Evolutionary conservation across 2,797 vertebrate genomes (phyloP), one percentile per base, ranked within the genome.

Genomic region (Sphenopsis melanotis): DNA sequence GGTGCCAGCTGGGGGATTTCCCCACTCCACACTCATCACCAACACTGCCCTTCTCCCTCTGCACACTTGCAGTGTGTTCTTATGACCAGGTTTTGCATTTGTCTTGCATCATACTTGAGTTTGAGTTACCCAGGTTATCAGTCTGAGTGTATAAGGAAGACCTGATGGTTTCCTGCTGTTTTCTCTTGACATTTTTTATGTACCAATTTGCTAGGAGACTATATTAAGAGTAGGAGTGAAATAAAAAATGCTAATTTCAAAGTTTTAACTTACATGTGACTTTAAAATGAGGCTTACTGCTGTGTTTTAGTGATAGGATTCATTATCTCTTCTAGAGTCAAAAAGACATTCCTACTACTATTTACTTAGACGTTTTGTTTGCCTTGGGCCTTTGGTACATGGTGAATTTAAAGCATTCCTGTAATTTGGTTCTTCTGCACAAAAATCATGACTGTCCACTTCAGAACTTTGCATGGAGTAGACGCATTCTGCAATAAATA

Each of bases 261-360:
- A 91, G 32, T 87, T 88, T 27, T 72, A 90, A 63, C 53, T 88
- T 86, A 22, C 9, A 53, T 47, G 36, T 76, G 56, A 89, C 56
- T 94, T 90, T 75, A 87, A 64, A 96, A 96, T 89, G 81, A 87
- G 90, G 76, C 75, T 91, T 94, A 75, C 89, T 94, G 70, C 81
- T 95, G 61, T 32, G 39, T 94, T 89, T 94, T 90, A 85, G 83
- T 84, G 94, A 90, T 87, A 92, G 81, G 52, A 90, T 94, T 90
- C 74, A 75, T 96, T 95, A 87, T 95, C 86, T 94, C 44, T 83
- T 95, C 61, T 63, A 61, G 55, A 93, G 46, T 74, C 46, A 92
- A 83, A 84, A 95, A 92, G 55, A 87, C 36, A 26, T 82, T 93
- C 71, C 75, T 93, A 44, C 71, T 83, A 50, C 77, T 82, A 37